A percentile compares a stretch with the other conserved stretches of the same genome.
phyloP scores from a whole-genome alignment of 2,888 invertebrate genomes.

The Criorhina ranunculi region DNA sequence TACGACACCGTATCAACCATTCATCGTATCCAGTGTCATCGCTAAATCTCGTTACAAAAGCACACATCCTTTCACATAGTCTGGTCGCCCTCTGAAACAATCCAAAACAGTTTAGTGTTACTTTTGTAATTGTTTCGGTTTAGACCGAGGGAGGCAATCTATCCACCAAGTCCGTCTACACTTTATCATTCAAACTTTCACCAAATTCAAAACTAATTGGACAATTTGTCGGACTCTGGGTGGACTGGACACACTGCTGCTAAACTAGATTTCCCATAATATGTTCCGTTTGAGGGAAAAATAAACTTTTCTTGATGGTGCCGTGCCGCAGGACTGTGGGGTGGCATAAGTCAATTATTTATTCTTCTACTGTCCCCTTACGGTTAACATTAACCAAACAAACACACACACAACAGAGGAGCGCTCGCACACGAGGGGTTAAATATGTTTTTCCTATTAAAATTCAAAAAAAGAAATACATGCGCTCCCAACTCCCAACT shows the following conservation, averaged over 20 bases:
- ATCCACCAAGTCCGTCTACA: too few species aligned
- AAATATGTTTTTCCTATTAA: conserved; percentile 29
- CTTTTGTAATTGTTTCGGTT: conserved; percentile 17
- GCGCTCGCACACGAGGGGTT: conserved; percentile 25
- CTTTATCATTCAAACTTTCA: conserved; percentile 27
- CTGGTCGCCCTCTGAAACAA: not conserved
- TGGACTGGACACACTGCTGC: not conserved
- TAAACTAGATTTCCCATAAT: conserved; percentile 38
- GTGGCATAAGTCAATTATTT: conserved; percentile 51
- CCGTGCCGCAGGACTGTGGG: not conserved
- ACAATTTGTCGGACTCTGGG: conserved; percentile 25
- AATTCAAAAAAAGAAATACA: conserved; percentile 6
- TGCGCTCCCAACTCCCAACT: too few species aligned
- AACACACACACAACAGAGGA: not conserved
- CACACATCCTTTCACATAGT: too few species aligned
- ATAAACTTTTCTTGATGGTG: conserved; percentile 24
- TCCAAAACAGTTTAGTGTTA: not conserved
- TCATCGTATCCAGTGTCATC: too few species aligned
- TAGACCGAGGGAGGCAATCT: not conserved
- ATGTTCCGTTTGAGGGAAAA: conserved; percentile 30
- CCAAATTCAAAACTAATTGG: conserved; percentile 55
- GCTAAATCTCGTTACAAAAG: too few species aligned
- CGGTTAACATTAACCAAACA: conserved; percentile 31
- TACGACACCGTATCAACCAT: too few species aligned
- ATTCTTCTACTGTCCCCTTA: conserved; percentile 37